Base-by-base conservation (phyloP, 1,140 invertebrate genomes). In the Bombus haemorrhoidalis region DNA sequence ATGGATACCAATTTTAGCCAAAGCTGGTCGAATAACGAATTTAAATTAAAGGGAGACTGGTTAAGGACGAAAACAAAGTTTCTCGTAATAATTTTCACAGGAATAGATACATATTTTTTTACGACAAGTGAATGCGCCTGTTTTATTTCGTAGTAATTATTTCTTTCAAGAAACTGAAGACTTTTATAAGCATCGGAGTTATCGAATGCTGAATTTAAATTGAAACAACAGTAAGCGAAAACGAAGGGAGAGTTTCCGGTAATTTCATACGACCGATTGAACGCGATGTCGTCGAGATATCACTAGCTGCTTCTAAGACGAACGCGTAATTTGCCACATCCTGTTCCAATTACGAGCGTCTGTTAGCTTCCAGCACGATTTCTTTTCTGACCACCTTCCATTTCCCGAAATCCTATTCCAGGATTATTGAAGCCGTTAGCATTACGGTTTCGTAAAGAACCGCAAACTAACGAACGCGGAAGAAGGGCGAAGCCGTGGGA, bases 271-370 rank as follows among this genome's bases (percentile, higher is more conserved):
- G 59, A 69, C 69, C 84, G 78, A 90, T 89, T 87, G 81, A 34
- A 72, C 64, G 59, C 82, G 66, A 80, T 87, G 90, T 92, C 92
- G 89, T 91, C 92, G 91, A 83, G 91, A 80, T 93, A 87, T 91
- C 92, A 83, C 90, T 77, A 37, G n/a, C 77, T 83, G 85, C 74
- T 75, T 88, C 83, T 89, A 85, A 86, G 90, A 87, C 85, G 68
- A 64, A 81, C 83, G 73, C 80, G 86, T 91, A 91, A 91, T 92
- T 91, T 86, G 81, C 80, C 62, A 86, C 83, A 88, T 93, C 91
- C 90, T 90, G 77, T 81, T 81, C 86, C 87, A 87, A 92, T 93
- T 92, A 92, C 82, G 80, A 22, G 75, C 91, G 90, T 91, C 91
- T 93, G 90, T 88, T 86, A 47, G 37, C 37, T 39, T 64, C 72